Evolutionary conservation across 1,140 invertebrate genomes (phyloP).

Genomic region (Anoplophora glabripennis): DNA sequence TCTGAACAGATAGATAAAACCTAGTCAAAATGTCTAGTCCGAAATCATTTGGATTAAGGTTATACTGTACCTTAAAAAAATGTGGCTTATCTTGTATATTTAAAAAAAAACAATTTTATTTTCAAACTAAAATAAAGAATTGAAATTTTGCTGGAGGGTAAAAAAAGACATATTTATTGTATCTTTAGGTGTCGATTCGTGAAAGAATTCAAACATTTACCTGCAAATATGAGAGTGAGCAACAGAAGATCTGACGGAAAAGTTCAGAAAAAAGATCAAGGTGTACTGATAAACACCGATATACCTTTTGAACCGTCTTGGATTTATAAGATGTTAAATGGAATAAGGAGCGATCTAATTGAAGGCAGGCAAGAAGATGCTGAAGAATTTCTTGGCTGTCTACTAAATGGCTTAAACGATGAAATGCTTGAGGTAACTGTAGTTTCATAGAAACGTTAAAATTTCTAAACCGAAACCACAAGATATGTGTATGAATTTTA

Average conservation of each 20-base stretch:
- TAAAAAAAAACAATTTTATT: no score
- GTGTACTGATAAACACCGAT: constrained; percentile 54
- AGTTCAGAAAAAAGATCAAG: constrained; percentile 51
- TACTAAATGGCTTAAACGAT: constrained; percentile 91
- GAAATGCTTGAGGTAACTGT: constrained; percentile 83
- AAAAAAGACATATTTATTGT: constrained; percentile 12
- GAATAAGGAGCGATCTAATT: constrained; percentile 68
- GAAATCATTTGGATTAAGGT: no score
- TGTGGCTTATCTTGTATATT: no score
- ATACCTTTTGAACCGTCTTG: constrained; percentile 78
- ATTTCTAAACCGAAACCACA: no score
- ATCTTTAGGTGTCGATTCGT: constrained; percentile 61
- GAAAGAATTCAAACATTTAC: constrained; percentile 65
- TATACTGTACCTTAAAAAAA: no score
- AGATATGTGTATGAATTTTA: no score
- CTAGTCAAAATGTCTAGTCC: no score
- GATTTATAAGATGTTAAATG: constrained; percentile 78
- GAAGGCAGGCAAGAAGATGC: constrained; percentile 91
- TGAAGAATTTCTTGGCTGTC: constrained; percentile 89
- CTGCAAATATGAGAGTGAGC: constrained; percentile 54
- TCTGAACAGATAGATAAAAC: no score
- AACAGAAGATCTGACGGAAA: constrained; percentile 46
- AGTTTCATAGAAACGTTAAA: no score
- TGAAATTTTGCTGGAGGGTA: no score
- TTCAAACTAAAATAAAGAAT: no score